Base-by-base conservation (phyloP, 2,797 vertebrate genomes). In the Ctenochaetus hawaiiensis region DNA sequence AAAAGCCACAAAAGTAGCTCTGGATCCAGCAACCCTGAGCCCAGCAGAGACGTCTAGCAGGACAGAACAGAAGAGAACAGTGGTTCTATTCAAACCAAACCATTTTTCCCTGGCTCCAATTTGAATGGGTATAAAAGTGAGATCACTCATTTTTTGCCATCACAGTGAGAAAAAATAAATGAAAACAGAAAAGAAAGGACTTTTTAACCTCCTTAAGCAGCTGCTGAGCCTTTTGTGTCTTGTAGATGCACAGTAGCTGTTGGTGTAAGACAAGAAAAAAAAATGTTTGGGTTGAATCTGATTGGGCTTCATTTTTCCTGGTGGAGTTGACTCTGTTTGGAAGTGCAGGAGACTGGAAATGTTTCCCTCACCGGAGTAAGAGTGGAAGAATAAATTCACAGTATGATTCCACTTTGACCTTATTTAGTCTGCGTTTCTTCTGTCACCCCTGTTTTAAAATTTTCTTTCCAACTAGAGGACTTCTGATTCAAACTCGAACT, bases 41-140 rank as follows among this genome's bases (percentile, higher is more conserved):
- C 63, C 51, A 83, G 74, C 57, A 78, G 78, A 87, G 90, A 81
- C 80, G 52, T 62, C 83, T 78, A 77, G 77, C 84, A 85, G 76
- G 60, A 83, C 78, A 87, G 84, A 91, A 69, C 75, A 72, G 81
- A 85, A 84, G 67, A 88, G 92, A 95, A 95, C 93, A 95, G 90
- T 90, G 89, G 74, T 69, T 85, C 93, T 88, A 93, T 96, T 95
- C 91, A 96, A 91, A 92, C 82, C 69, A 74, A 90, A 84, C 86
- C 84, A 84, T 90, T 92, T 91, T 90, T 78, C 88, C 83, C 83
- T 92, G 93, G 91, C 93, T 83, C 41, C 12, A 72, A 41, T 85
- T 78, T 86, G 59, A 90, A 89, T 86, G 83, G 74, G 79, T 80
- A 87, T 83, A 87, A 89, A 85, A 88, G 30, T 92, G 89, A 93